Evolutionary conservation across 2,113 vertebrate species (phyloP), one percentile per base, ranked within the genome.

Genomic region (Aptenodytes forsteri): DNA sequence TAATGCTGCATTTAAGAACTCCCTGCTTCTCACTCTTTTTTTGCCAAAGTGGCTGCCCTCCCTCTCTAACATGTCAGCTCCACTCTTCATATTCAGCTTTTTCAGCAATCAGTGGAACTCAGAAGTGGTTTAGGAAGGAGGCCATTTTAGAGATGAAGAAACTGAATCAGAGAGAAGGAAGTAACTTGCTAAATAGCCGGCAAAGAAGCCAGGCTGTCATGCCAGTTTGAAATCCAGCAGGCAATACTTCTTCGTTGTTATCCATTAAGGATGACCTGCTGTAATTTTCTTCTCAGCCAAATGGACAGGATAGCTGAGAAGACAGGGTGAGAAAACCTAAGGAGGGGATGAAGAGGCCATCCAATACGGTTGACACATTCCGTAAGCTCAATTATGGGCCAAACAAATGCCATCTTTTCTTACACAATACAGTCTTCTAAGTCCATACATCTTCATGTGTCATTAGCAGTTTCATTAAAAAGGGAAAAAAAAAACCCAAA

Each of bases 21-120:
- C 46, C 13, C 42, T 78, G 17, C 5, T 91, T 82, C 16, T 18
- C 2, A 2, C 16, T 61, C n/a, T 72, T 23, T 17, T 10, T 11
- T 55, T 5, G 1, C 4, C 22, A 10, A 61, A 92, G 64, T 50
- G 36, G 16, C 62, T 73, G 21, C 15, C 15, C 30, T 76, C 6
- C 17, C 15, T 83, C 47, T 80, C 65, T 70, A 62, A 55, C 9
- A 18, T 19, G 23, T 42, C 40, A 66, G 16, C 15, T 87, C 30
- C 30, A 50, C 16, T 82, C 50, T 84, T 79, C 38, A 67, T 55
- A 64, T 58, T 89, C 84, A 75, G n/a, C 58, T 89, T 73, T 95
- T 92, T 42, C 54, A 84, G 50, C 52, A 91, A 55, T 21, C 36
- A 80, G 38, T 36, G 30, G 16, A 73, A 65, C 34, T 73, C 62